Conservation (phyloP, 2,797 vertebrate species). For the Pampus argenteus region DNA sequence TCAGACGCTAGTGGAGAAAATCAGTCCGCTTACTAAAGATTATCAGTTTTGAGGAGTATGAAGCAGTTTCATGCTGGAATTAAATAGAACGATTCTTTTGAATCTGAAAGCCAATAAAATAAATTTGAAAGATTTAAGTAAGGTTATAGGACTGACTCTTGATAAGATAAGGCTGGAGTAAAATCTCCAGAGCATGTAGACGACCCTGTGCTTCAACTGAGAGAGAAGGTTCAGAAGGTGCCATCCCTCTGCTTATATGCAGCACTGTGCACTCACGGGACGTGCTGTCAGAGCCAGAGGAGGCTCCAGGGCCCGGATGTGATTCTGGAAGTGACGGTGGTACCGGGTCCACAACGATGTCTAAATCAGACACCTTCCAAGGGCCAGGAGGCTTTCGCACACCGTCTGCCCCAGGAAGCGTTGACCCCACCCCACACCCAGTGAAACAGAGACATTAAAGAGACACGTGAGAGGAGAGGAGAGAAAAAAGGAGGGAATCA, state of each 20-base stretch:
- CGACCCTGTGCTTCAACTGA: slow-evolving; percentile 65
- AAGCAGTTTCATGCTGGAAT: not conserved
- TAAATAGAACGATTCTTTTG: not conserved
- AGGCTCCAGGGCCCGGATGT: slow-evolving; percentile 82
- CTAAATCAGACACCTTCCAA: slow-evolving; percentile 97
- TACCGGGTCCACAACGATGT: slow-evolving; percentile 93
- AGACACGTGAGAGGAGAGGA: slow-evolving; percentile 64
- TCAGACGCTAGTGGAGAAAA: slow-evolving; percentile 15
- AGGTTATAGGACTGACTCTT: slow-evolving; percentile 9
- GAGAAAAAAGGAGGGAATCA: slow-evolving; percentile 56
- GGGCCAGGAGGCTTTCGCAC: slow-evolving; percentile 91
- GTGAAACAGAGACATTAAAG: slow-evolving; percentile 71
- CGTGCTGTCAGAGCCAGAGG: slow-evolving; percentile 88
- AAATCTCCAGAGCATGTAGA: slow-evolving; percentile 50
- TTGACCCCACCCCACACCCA: slow-evolving; percentile 59
- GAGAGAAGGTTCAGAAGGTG: slow-evolving; percentile 81
- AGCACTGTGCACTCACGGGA: slow-evolving; percentile 90
- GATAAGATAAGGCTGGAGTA: not conserved
- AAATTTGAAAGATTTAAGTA: not conserved
- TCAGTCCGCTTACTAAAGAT: slow-evolving; percentile 6
- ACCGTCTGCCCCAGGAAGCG: slow-evolving; percentile 85
- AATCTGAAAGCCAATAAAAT: slow-evolving; percentile 14
- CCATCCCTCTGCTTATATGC: slow-evolving; percentile 69
- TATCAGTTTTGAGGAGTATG: slow-evolving; percentile 7
- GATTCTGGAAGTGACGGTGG: slow-evolving; percentile 84